phyloP scores from a whole-genome alignment of 2,113 vertebrate species.

The Penelope pileata region DNA sequence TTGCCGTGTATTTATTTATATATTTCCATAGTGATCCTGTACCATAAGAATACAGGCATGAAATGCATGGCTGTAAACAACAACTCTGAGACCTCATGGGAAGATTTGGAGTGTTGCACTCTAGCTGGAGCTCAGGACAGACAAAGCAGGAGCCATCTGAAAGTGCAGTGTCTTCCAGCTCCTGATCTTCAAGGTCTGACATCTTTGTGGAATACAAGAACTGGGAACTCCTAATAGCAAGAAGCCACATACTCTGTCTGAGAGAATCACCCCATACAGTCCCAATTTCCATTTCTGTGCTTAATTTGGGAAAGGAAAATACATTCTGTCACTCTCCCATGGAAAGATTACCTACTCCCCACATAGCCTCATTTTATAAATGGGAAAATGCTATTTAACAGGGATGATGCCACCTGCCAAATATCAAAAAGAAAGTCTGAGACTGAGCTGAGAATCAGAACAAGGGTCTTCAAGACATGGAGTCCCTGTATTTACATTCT shows the following conservation, averaged over 20 bases:
- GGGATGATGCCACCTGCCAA: background rate
- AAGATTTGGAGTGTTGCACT: background rate
- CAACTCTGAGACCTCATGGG: background rate
- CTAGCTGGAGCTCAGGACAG: background rate
- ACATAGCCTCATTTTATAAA: background rate
- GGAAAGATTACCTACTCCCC: background rate
- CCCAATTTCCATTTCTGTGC: background rate
- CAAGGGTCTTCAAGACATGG: background rate
- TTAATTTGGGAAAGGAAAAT: background rate
- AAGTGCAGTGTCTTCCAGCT: background rate
- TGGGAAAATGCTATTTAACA: background rate
- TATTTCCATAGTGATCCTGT: background rate
- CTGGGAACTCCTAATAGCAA: background rate
- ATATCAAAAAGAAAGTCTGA: background rate
- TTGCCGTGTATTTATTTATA: background rate
- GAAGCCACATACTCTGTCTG: background rate
- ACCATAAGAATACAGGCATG: background rate
- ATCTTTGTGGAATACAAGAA: background rate
- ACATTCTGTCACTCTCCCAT: rapidly evolving
- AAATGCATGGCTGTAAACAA: background rate
- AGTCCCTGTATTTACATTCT: background rate
- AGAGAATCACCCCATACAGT: rapidly evolving
- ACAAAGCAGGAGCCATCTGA: background rate
- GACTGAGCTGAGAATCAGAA: background rate
- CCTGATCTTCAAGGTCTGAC: background rate